A percentile compares a stretch with the other conserved stretches of the same genome.
phyloP scores from a whole-genome alignment of 2,888 invertebrate genomes.

The Antheraea yamamai region DNA sequence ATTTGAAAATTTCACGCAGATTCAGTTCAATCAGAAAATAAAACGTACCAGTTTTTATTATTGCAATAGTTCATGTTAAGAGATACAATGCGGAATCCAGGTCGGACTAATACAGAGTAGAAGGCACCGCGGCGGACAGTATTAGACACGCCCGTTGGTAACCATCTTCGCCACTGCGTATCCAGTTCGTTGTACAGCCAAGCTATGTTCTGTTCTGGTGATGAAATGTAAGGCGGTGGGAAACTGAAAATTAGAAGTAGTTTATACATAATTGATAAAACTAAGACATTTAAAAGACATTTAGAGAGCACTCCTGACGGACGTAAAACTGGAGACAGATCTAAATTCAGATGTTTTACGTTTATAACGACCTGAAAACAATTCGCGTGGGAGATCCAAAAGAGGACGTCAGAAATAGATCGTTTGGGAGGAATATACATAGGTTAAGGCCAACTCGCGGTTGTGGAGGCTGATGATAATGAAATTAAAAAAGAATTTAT shows the following conservation, averaged over 20 bases:
- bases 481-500: no score
- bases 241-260: slow-evolving; percentile 83
- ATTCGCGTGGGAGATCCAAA: no score
- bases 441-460: no score
- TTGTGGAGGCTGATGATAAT: no score
- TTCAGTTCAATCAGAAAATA: neutral
- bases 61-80: slow-evolving; percentile 99
- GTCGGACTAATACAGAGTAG: slow-evolving; percentile 94
- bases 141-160: slow-evolving; percentile 92
- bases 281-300: no score
- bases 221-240: slow-evolving; percentile 92
- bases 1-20: neutral
- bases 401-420: no score
- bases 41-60: slow-evolving; percentile 92
- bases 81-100: slow-evolving; percentile 95
- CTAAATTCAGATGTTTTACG: no score
- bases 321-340: no score
- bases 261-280: neutral
- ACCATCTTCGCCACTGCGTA: slow-evolving; percentile 94
- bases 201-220: slow-evolving; percentile 90
- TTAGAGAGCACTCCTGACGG: no score
- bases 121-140: slow-evolving; percentile 94
- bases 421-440: no score
- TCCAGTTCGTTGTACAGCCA: slow-evolving; percentile 97
- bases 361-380: no score